Evolutionary conservation across 30 jellyfish, hydroid and myxozoan species (phyloP), one percentile per base, ranked within the genome.

Genomic region (Pseudorhiza aurosa): DNA sequence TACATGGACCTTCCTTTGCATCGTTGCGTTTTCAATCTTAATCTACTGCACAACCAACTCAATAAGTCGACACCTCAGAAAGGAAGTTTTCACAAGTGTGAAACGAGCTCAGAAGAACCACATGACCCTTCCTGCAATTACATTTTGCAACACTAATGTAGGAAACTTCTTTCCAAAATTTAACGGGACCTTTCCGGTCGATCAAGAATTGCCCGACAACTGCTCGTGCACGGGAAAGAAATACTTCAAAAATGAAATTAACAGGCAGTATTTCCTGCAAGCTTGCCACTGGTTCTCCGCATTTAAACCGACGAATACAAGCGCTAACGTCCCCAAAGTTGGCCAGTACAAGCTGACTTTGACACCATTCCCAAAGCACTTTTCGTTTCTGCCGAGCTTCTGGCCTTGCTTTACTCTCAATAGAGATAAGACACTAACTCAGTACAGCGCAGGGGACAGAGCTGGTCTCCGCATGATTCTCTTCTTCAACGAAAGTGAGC

Each of bases 351-450:
- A 36, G 8, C 14, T 5, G 15, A 31, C 17, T 1, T 18, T 1
- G 12, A 47, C 49, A 10, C 2, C 49, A 65, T 80, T 80, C 32
- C 91, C 91, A 22, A 33, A 35, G n/a, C 30, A 49, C 36, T 63
- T 33, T 39, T 64, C 77, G 9, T n/a, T 63, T 0, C 22, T 4
- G 0, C 91, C 84, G 25, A 11, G 17, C 39, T 15, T 46, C 0
- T 44, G 70, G 77, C 91, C 84, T 9, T 80, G 91, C 45, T 51
- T 80, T 19, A 80, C 84, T 21, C 36, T 80, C 8, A 64, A 80
- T 39, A 7, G 25, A 4, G 12, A 64, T 57, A 9, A 50, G 10
- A 2, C 37, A 17, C 59, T 80, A 8, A 30, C 14, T 2, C 90
- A 80, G 81, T 28, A 46, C 28, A 11, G 49, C 10, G 76, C 29